These are phyloP conservation scores for Polietes domitor DNA, from an alignment of 2,888 invertebrate genomes.

Conservation along the genomic window DNA sequence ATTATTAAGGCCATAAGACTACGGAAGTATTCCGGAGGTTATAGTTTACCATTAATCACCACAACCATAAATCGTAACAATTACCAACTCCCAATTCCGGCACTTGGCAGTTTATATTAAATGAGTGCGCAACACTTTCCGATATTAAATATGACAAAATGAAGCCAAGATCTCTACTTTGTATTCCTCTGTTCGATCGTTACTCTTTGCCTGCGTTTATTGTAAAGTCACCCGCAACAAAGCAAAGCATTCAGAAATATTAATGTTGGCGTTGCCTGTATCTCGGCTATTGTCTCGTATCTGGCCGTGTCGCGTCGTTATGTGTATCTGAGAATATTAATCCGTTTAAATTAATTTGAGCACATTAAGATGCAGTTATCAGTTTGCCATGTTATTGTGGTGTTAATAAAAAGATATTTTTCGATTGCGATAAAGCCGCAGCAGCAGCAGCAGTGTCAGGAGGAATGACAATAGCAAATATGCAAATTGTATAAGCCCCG, in stretches of 20 bases:
- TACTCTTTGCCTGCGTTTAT: neutral
- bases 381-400: conserved; percentile 66
- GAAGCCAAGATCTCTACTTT: no score
- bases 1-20: no score
- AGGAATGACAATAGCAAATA: conserved; percentile 9
- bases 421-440: neutral
- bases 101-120: no score
- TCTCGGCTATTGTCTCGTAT: conserved; percentile 32
- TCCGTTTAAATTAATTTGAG: conserved; percentile 71
- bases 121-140: no score
- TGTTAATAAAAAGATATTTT: conserved; percentile 37
- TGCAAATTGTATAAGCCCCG: conserved; percentile 3
- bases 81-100: no score
- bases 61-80: no score
- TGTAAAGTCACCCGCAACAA: neutral
- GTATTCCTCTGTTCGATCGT: neutral
- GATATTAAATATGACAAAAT: no score
- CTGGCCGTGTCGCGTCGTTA: conserved; percentile 35
- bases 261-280: conserved; percentile 24
- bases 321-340: conserved; percentile 63
- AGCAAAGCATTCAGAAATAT: neutral
- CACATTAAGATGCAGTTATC: conserved; percentile 70
- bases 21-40: no score
- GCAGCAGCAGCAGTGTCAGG: neutral
- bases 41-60: no score